Base-by-base conservation (phyloP, 2,888 invertebrate genomes). In the Aricia artaxerxes region DNA sequence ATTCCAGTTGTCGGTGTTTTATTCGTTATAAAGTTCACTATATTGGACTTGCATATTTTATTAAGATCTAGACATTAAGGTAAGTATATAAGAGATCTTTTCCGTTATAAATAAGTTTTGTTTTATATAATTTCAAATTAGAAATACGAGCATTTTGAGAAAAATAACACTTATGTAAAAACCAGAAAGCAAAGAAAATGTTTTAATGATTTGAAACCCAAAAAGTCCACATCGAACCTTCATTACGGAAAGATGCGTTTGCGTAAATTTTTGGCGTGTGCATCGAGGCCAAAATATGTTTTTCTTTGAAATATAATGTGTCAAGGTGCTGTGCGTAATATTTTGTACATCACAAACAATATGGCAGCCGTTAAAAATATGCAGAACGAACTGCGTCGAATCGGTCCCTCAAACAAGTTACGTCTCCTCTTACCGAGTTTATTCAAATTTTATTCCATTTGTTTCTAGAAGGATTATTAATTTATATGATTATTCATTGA, bases 251-350 rank as follows among this genome's bases (percentile, higher is more conserved):
- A 69, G 4, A 31, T 35, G 13, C 1, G 35, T 69, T 35, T 5
- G 69, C 13, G 69, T 11, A 69, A 31, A 31, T 69, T 31, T 64
- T 69, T 6, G 4, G 13, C 35, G 1, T 38, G 6, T 35, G 5
- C 35, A 35, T 69, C 13, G 35, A 69, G 69, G 69, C 35, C 69
- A 38, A 69, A 38, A 13, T 69, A 38, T 69, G 0, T 38, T 38
- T 64, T 35, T 69, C 64, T 69, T 38, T 69, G 16, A 38, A 69
- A 69, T 5, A 38, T 69, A 13, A 69, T 69, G 69, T 69, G 69
- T 69, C 69, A 69, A 69, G 69, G 69, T 69, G 13, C 13, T 35
- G 35, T 69, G 35, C 69, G 24, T 38, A 69, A 69, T 69, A 69
- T 69, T 69, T 69, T 31, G 31, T 64, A 69, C 61, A 61, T 16